Evolutionary conservation across 64 coral and sea anemone species (phyloP).

Genomic region (Montipora cactus): DNA sequence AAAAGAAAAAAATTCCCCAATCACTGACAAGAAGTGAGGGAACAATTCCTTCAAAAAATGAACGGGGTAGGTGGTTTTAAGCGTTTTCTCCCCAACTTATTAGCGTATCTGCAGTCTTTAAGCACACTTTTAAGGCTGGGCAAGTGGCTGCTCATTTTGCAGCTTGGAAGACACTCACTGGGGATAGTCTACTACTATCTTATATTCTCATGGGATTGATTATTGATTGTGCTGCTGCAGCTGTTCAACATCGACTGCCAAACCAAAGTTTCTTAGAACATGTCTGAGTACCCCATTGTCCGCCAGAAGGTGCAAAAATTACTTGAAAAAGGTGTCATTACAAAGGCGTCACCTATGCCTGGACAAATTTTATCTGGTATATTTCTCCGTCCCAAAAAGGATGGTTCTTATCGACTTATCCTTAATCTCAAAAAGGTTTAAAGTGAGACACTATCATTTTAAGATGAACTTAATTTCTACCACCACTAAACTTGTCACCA

Average conservation of each 20-base stretch:
- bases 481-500: neutral
- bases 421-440: neutral
- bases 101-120: neutral
- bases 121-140: neutral
- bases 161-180: slow-evolving; percentile 15
- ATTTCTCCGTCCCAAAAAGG: slow-evolving; percentile 46
- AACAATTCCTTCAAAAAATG: slow-evolving; percentile 24
- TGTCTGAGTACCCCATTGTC: neutral
- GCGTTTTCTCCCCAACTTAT: slow-evolving; percentile 6
- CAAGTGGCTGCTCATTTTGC: neutral
- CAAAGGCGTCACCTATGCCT: neutral
- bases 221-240: neutral
- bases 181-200: neutral
- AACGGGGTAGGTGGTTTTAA: slow-evolving; percentile 33
- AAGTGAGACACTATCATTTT: neutral
- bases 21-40: slow-evolving; percentile 26
- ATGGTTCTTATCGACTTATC: slow-evolving; percentile 41
- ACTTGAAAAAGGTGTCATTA: slow-evolving; percentile 42
- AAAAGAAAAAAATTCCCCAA: slow-evolving; percentile 21
- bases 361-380: slow-evolving; percentile 30
- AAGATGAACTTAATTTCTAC: neutral
- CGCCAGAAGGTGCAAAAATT: slow-evolving; percentile 8
- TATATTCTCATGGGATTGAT: neutral
- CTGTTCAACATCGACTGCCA: neutral
- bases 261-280: neutral